A percentile compares a stretch with the other conserved stretches of the same genome.
These are phyloP conservation scores for Capitulum mitella DNA, from an alignment of 2,888 invertebrate genomes.

Conservation along the genomic window DNA sequence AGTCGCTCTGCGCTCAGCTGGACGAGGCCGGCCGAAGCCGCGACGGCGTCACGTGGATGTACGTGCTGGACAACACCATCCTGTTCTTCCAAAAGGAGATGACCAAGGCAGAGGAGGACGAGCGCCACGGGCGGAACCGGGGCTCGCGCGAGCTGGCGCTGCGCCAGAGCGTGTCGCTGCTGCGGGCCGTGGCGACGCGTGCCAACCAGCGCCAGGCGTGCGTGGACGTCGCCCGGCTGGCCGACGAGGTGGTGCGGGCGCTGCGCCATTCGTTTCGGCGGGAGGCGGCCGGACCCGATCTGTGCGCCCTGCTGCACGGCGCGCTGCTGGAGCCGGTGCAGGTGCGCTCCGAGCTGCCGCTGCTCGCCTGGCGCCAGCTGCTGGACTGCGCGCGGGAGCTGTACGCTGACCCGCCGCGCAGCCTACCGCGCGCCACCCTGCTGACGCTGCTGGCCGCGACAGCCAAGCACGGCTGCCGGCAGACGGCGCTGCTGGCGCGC, in stretches of 20 bases:
- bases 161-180: not conserved
- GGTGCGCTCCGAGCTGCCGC: not conserved
- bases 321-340: not conserved
- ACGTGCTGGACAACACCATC: not conserved
- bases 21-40: not conserved
- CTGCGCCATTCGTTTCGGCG: not conserved
- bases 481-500: slow-evolving; percentile 22
- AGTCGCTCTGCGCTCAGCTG: not conserved
- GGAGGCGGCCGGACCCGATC: not conserved
- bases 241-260: not conserved
- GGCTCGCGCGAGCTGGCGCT: not conserved
- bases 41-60: not conserved
- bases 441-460: not conserved
- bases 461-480: not conserved
- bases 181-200: not conserved
- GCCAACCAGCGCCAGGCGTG: not conserved
- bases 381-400: not conserved
- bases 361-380: not conserved
- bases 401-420: not conserved
- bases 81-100: slow-evolving; percentile 4
- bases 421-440: not conserved
- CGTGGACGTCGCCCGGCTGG: not conserved
- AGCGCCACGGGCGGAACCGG: not conserved
- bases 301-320: not conserved
- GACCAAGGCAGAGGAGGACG: not conserved